Evolutionary conservation across 2,113 vertebrate species (phyloP), one percentile per base, ranked within the genome.

Genomic region (Trinectes maculatus): DNA sequence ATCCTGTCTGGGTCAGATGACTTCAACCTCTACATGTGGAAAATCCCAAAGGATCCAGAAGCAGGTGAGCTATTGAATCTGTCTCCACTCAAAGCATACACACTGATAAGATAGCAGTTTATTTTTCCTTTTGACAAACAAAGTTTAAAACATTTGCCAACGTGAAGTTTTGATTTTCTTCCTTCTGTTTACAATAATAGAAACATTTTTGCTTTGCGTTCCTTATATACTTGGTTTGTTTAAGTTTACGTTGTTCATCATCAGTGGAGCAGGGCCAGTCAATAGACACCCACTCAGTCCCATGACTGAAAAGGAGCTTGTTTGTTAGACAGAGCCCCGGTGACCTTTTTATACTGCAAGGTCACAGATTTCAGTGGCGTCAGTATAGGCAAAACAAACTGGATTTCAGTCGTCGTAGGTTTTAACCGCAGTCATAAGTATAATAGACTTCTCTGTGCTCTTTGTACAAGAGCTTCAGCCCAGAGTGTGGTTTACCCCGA

Each of bases 21-120:
- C 91, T 99, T 99, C 90, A 99, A 99, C 87, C 94, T 99, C 49
- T 99, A 99, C 85, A 99, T 99, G 98, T 99, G 98, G 98, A 98
- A 92, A 87, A 99, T 99, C 82, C 98, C 98, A 47, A 95, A 95
- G 70, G 95, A 96, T 75, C 96, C 97, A 36, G 96, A 97, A 92
- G 95, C 95, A 90, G 97, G 97, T 97, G 68, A 77, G 82, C 56
- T 52, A 47, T 16, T 25, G 19, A 8, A 8, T 21, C 18, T 21
- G 31, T 48, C n/a, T 40, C 3, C n/a, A 15, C 15, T n/a, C 31
- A 33, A 33, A 33, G 11, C 31, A 7, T 7, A 33, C 31, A 33
- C n/a, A n/a, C n/a, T n/a, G n/a, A n/a, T n/a, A n/a, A n/a, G 31
- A 33, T 9, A 5, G 31, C 31, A 33, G 31, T 7, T 33, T 33